phyloP scores from a whole-genome alignment of 64 coral and sea anemone species.

The Cladopsammia gracilis region DNA sequence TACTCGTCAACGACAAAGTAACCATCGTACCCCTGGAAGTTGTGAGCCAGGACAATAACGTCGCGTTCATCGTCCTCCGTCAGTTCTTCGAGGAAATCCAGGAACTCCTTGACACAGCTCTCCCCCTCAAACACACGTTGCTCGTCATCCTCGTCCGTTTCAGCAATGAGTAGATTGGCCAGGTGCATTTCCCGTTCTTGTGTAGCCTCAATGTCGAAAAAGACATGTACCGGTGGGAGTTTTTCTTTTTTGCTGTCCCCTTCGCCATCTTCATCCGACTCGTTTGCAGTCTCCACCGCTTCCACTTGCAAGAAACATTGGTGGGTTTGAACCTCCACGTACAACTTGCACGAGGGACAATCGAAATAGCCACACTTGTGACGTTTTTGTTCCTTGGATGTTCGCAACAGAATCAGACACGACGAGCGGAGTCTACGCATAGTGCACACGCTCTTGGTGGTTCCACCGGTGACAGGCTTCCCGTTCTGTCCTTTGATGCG shows the following conservation, averaged over 20 bases:
- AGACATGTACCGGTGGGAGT: neutral
- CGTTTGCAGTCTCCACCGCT: neutral
- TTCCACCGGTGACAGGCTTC: neutral
- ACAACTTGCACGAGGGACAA: constrained; percentile 23
- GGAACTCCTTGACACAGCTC: neutral
- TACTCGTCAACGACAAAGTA: constrained; percentile 14
- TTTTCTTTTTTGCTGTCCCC: no score
- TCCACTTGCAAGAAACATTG: constrained; percentile 22
- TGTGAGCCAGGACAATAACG: constrained; percentile 36
- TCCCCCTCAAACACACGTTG: no score
- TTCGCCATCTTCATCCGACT: neutral
- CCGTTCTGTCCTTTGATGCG: neutral
- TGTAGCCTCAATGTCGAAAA: constrained; percentile 49
- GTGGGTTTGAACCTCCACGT: constrained; percentile 2
- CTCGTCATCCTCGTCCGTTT: neutral
- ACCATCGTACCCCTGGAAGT: constrained; percentile 49
- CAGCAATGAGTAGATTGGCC: no score
- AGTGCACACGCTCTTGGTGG: neutral
- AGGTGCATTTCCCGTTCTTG: neutral
- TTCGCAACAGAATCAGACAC: neutral
- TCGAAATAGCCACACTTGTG: constrained; percentile 14
- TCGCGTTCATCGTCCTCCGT: neutral
- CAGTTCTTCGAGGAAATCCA: constrained; percentile 12
- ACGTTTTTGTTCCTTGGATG: neutral
- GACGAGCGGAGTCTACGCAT: neutral